Base-by-base conservation (phyloP, 2,888 invertebrate species). In the Buathra laborator region DNA sequence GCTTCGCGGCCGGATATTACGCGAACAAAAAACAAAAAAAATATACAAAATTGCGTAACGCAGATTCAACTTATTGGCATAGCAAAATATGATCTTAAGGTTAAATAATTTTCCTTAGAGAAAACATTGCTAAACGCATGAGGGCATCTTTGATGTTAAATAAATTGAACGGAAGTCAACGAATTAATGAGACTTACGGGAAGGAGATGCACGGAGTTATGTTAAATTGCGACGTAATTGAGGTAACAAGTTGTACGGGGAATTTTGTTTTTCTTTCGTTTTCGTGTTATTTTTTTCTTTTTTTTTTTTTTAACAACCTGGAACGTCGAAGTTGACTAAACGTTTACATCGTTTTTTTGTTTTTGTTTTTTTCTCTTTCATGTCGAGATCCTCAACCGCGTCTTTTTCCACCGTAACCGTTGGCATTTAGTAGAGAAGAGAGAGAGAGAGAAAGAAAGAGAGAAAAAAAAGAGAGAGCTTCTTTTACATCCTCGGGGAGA, bases 391-490 rank as follows among this genome's bases (percentile, higher is more conserved):
- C 12, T 24, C 62, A 56, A 72, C 19, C 16, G 64, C 44, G 51
- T 59, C 44, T 48, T 75, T 68, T 51, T 46, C 64, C 4, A n/a
- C 37, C 51, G 62, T 46, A 74, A 83, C 43, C 62, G 62, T 32
- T 46, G 81, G 72, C 71, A 68, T 75, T 72, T 75, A 76, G 68
- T 32, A 29, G 66, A 76, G 71, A 46, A 80, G n/a, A n/a, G 24
- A 66, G 72, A 81, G 64, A 53, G 51, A 51, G 59, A 80, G 43
- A 70, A 66, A 78, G 70, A 84, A 43, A 70, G 43, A 51, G 68
- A 78, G 6, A 68, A 74, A 75, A 84, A 48, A 70, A 48, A 51
- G 64, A 78, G 7, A 68, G 53, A 70, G 14, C 10, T 44, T 48
- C 71, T 62, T 78, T 74, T 79, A 74, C 62, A 68, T 68, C 66